Base-by-base conservation (phyloP, 2,797 vertebrate species). In the Myotis planiceps region DNA sequence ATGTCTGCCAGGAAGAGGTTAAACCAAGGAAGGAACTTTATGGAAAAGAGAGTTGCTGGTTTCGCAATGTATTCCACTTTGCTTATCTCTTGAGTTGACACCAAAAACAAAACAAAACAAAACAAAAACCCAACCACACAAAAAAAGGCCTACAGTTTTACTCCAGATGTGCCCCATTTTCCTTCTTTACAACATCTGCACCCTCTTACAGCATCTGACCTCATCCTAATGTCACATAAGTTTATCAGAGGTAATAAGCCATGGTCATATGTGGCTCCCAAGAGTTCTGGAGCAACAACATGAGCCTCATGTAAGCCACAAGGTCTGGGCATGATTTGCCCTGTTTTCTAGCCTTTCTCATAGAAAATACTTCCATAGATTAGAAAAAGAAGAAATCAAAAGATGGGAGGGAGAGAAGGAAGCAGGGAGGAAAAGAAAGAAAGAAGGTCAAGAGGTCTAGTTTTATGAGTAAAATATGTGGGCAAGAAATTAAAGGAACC, bases 401-500 rank as follows among this genome's bases (percentile, higher is more conserved):
- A 65, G 42, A 39, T 60, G 18, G 29, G n/a, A 42, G 4, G 16
- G 25, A 66, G 21, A 65, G 8, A n/a, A 37, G 3, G 15, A 21
- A 16, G 27, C 27, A 16, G 14, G 6, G 12, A 32, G 9, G 9
- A 2, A 29, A 0, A 32, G 3, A 16, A 25, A 9, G n/a, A 29
- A 16, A 6, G 6, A 49, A 45, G 14, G 27, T 6, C 3, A 53
- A 55, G 45, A 83, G 14, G 3, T 65, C 27, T 93, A 47, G 71
- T 72, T 88, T 96, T 95, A 47, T 55, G 58, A 65, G 23, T 68
- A 19, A 71, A 91, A 86, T 93, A 84, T 69, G 49, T 88, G 71
- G 55, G 86, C 45, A 27, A 80, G 47, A 95, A 93, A 92, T 83
- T 53, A 93, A 45, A 34, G 71, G 29, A 27, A 87, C 23, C 27